Conservation (phyloP, 2,113 vertebrate genomes). For the Pagrus major region DNA sequence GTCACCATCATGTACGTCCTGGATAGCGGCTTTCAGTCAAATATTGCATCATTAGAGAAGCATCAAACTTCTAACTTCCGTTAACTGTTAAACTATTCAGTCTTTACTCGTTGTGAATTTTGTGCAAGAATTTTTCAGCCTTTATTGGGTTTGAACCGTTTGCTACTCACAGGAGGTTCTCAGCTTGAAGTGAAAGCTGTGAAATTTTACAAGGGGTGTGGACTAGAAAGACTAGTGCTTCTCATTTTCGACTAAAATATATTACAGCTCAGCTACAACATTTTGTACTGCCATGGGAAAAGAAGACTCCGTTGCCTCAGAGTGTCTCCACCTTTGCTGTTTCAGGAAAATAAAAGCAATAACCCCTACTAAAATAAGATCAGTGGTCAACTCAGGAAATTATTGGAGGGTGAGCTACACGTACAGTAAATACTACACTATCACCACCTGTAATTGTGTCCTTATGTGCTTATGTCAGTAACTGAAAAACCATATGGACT, state of each 20-base stretch:
- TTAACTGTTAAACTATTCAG: background rate
- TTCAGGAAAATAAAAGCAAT: background rate
- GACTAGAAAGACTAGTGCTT: background rate
- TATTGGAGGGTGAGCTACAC: background rate
- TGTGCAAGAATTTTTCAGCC: background rate
- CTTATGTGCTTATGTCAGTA: slow-evolving; percentile 48
- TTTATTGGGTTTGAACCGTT: background rate
- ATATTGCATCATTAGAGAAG: background rate
- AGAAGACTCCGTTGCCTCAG: background rate
- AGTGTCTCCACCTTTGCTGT: background rate
- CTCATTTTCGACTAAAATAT: slow-evolving; percentile 12
- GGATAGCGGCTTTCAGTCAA: background rate
- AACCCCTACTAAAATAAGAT: background rate
- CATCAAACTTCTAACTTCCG: background rate
- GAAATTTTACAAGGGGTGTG: background rate
- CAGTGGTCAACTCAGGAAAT: background rate
- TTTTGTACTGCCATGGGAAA: background rate
- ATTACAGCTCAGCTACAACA: background rate
- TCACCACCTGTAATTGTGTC: slow-evolving; percentile 44
- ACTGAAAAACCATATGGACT: slow-evolving; percentile 52
- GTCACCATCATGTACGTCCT: no score
- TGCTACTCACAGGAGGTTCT: background rate
- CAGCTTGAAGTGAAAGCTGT: slow-evolving; percentile 14
- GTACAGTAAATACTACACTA: slow-evolving; percentile 5
- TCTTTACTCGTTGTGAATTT: background rate